Conservation (phyloP, 2,113 vertebrate species). For the Centrocercus urophasianus region DNA sequence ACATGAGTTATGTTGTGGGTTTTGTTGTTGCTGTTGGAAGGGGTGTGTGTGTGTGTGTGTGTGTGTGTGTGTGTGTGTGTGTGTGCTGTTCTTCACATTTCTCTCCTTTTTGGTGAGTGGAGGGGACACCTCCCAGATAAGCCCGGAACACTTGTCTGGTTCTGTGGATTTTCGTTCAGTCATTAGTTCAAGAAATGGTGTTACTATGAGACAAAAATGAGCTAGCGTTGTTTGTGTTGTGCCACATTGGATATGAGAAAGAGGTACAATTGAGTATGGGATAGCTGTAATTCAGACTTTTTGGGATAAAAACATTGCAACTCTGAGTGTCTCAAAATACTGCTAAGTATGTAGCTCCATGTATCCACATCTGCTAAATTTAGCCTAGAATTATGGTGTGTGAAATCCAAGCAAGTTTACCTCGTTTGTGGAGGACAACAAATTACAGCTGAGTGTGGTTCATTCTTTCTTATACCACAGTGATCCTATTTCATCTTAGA, state of each 20-base stretch:
- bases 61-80: not conserved
- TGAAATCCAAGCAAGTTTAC: not conserved
- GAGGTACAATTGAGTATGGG: not conserved
- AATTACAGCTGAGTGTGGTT: not conserved
- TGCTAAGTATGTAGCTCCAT: not conserved
- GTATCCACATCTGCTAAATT: not conserved
- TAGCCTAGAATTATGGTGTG: not conserved
- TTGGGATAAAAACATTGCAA: not conserved
- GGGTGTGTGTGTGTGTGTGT: not conserved
- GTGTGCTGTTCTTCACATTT: not conserved
- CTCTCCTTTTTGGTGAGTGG: not conserved
- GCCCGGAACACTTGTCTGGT: not conserved
- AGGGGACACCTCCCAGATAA: not conserved
- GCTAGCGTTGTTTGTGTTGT: not conserved
- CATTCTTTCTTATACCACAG: not conserved
- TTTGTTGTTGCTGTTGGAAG: not conserved
- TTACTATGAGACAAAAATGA: not conserved
- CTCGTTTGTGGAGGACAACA: not conserved
- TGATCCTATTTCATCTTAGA: not conserved
- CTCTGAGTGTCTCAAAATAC: not conserved
- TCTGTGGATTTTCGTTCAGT: not conserved
- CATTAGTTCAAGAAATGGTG: not conserved
- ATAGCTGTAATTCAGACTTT: not conserved
- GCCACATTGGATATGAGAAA: not conserved
- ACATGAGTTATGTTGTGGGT: not conserved